These are phyloP conservation scores for Drosophila prostipennis DNA, from an alignment of 2,888 invertebrate genomes.

Conservation along the genomic window DNA sequence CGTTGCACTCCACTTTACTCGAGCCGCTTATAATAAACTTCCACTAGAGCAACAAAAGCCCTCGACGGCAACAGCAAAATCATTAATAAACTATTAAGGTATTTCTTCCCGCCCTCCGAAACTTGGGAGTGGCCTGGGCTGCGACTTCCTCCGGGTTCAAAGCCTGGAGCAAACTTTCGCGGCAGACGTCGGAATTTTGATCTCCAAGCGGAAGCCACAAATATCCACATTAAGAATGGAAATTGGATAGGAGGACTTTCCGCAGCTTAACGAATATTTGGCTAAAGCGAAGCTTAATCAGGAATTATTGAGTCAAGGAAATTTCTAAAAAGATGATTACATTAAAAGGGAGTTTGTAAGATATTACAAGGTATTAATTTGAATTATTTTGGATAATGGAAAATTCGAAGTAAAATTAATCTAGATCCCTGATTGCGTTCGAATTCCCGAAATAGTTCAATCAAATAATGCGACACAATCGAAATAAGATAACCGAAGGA, in stretches of 20 bases:
- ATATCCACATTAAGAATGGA: slow-evolving; percentile 41
- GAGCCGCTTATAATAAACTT: slow-evolving; percentile 67
- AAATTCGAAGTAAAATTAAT: neutral
- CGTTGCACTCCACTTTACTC: slow-evolving; percentile 21
- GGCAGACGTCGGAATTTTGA: slow-evolving; percentile 61
- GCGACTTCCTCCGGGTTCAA: neutral
- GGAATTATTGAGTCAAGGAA: neutral
- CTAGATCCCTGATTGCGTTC: neutral
- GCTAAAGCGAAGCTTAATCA: neutral
- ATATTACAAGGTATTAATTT: too few species aligned
- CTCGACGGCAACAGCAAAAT: slow-evolving; percentile 54
- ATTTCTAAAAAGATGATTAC: too few species aligned
- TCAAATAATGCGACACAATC: slow-evolving; percentile 18
- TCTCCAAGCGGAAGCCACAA: slow-evolving; percentile 55
- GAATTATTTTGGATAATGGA: too few species aligned
- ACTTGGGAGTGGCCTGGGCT: slow-evolving; percentile 2
- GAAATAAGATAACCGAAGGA: slow-evolving; percentile 11
- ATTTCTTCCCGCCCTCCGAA: slow-evolving; percentile 46
- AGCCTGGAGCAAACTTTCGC: slow-evolving; percentile 49
- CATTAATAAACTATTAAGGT: slow-evolving; percentile 76
- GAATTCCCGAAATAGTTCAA: slow-evolving; percentile 3
- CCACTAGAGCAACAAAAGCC: slow-evolving; percentile 34
- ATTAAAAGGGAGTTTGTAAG: too few species aligned
- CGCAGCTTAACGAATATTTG: neutral
- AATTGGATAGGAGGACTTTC: slow-evolving; percentile 41